Base-by-base conservation (phyloP, 2,888 invertebrate species). In the Meiosimyza decipiens region DNA sequence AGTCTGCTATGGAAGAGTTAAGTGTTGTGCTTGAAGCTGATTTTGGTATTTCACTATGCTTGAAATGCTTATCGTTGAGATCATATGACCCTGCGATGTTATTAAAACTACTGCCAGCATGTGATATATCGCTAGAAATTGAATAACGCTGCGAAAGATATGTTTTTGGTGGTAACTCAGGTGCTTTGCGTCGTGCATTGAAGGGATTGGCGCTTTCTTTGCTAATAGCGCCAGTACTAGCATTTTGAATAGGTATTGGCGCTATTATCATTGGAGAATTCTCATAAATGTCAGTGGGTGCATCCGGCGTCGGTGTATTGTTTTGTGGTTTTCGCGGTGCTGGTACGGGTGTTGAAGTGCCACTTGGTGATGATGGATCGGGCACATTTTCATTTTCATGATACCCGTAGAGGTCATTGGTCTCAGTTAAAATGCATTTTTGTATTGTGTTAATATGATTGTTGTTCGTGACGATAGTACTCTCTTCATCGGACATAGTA, bases 321-420 rank as follows among this genome's bases (percentile, higher is more conserved):
- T 81, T 79, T 54, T 80, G 74, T 5, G 80, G 79, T 60, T 80
- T 79, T 16, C 87, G 77, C 12, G 87, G 87, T n/a, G 85, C 85
- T 51, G 87, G 87, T 65, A 77, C 80, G 0, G 86, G 87, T 5
- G 78, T 82, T 33, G 81, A 66, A 28, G 69, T 13, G 49, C 11
- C 40, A 7, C 40, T 63, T 15, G 63, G 51, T 5, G 47, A 15
- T 49, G 76, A 77, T 50, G 52, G 4, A 6, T 62, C 51, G 11
- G 69, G 74, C 18, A 84, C 82, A 80, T 82, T 83, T 78, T 83
- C 83, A 79, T 86, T 86, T 49, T 82, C 84, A 80, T 86, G 81
- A 0, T 81, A 80, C 1, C 83, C 83, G 70, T 84, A 83, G 3
- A 86, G 71, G 72, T 82, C 80, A 70, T 80, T 86, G 71, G 79